A percentile compares a stretch with the other conserved stretches of the same genome.
Conservation (phyloP, 2,113 vertebrate genomes). For the Solea senegalensis region DNA sequence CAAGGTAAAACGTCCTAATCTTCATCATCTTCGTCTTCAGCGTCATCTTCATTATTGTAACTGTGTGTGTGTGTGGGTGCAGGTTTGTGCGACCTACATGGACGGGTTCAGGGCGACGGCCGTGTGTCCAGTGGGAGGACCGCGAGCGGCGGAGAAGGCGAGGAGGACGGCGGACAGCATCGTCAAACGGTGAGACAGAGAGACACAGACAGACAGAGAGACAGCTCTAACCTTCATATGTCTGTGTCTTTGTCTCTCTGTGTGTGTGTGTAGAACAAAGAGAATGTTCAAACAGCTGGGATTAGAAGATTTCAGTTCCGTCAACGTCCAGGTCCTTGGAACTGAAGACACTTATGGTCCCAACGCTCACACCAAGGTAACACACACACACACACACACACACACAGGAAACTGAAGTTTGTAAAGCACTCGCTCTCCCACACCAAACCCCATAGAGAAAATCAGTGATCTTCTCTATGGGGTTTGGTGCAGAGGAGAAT, state of each 20-base stretch:
- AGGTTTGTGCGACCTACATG: constrained; percentile 88
- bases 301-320: constrained; percentile 85
- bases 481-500: no score
- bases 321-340: constrained; percentile 88
- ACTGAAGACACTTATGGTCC: constrained; percentile 88
- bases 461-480: no score
- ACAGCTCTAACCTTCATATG: background rate
- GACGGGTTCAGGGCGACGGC: constrained; percentile 88
- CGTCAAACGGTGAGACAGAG: constrained; percentile 80
- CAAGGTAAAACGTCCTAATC: constrained; percentile 65
- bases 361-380: constrained; percentile 77
- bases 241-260: constrained; percentile 23
- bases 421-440: background rate
- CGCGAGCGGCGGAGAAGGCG: constrained; percentile 83
- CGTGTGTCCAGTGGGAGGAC: constrained; percentile 85
- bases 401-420: constrained; percentile 6
- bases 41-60: background rate
- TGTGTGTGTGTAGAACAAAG: constrained; percentile 75
- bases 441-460: background rate
- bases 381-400: constrained; percentile 14
- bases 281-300: constrained; percentile 84
- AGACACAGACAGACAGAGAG: background rate
- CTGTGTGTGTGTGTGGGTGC: background rate
- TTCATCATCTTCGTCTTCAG: background rate
- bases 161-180: constrained; percentile 84